phyloP scores from a whole-genome alignment of 2,113 vertebrate species.

The Damaliscus lunatus region DNA sequence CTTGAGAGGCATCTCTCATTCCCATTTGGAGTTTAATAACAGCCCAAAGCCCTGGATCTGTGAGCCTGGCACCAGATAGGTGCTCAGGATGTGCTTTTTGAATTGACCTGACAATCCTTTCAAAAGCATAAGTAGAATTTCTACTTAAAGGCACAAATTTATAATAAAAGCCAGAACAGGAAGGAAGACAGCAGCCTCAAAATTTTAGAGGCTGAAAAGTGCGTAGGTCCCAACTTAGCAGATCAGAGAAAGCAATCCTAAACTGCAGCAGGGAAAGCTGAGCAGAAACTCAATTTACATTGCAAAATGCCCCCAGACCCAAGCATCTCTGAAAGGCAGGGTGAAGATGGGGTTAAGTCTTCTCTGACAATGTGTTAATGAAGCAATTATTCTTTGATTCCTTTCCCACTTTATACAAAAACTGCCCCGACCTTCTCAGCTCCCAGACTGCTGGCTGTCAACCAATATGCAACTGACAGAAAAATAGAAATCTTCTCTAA shows the following conservation, averaged over 20 bases:
- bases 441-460: conserved; percentile 38
- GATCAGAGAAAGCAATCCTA: not conserved
- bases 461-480: not conserved
- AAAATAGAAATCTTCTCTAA: conserved; percentile 15
- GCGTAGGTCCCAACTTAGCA: not conserved
- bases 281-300: conserved; percentile 52
- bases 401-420: conserved; percentile 17
- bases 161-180: not conserved
- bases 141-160: not conserved
- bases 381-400: conserved; percentile 58
- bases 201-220: not conserved
- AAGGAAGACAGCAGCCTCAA: not conserved
- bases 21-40: not conserved
- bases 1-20: not conserved
- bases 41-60: not conserved
- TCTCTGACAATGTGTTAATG: conserved; percentile 50
- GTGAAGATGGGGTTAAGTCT: conserved; percentile 49
- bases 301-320: conserved; percentile 40
- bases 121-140: conserved; percentile 2
- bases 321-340: conserved; percentile 3
- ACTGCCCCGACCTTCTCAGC: conserved; percentile 7
- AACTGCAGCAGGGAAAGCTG: not conserved
- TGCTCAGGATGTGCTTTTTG: not conserved
- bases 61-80: not conserved
- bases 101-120: conserved; percentile 35